Evolutionary conservation across 37 sponge, comb jelly and placozoan species (phyloP).

Genomic region (Oscarella lobularis): DNA sequence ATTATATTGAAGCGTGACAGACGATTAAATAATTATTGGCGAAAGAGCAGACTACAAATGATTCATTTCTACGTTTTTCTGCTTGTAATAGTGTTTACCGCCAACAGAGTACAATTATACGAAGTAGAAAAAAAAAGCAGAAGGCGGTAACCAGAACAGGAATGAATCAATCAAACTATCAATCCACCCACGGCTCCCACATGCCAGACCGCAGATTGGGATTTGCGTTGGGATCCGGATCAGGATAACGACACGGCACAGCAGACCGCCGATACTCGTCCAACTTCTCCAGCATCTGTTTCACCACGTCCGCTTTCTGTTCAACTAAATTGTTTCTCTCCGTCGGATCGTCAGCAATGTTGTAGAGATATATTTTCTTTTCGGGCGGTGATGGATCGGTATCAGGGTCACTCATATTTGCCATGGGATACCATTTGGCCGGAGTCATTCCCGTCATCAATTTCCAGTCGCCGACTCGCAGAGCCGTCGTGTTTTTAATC

Average conservation of each 20-base stretch:
- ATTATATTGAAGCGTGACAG: slow-evolving; percentile 27
- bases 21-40: too few relatives aligned
- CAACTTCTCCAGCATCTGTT: neutral
- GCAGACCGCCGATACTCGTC: neutral
- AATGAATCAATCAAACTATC: too few relatives aligned
- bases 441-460: neutral
- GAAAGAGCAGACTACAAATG: too few relatives aligned
- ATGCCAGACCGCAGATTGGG: neutral
- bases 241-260: neutral
- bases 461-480: neutral
- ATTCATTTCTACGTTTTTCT: too few relatives aligned
- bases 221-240: neutral
- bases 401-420: neutral
- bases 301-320: neutral
- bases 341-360: neutral
- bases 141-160: too few relatives aligned
- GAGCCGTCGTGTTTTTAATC: neutral
- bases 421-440: neutral
- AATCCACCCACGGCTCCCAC: neutral
- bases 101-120: too few relatives aligned
- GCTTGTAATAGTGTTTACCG: too few relatives aligned
- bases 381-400: too few relatives aligned
- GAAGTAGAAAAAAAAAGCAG: too few relatives aligned
- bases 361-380: neutral
- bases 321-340: neutral